Base-by-base conservation (phyloP, 2,113 vertebrate species). In the Rhodinocichla rosea region DNA sequence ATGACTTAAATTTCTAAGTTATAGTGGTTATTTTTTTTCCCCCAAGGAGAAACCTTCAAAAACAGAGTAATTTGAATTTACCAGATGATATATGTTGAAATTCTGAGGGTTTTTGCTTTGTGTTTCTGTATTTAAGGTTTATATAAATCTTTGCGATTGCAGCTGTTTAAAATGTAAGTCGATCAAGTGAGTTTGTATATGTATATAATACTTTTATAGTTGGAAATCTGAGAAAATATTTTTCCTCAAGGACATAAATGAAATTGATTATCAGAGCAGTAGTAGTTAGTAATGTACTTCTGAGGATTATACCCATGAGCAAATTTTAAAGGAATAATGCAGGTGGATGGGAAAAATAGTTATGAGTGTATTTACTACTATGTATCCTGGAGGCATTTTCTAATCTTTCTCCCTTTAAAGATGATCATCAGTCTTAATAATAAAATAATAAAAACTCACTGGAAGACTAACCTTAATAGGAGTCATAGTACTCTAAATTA, bases 391-490 rank as follows among this genome's bases (percentile, higher is more conserved):
- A 40, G 87, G 76, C 55, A 35, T 69, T 89, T 94, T 82, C 69
- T 60, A 80, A 65, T 69, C 16, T 87, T 60, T 26, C 45, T 81
- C 35, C 87, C 75, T 97, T 95, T 93, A 50, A 94, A 96, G 87
- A 63, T 95, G 42, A 95, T n/a, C 73, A 89, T 96, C 42, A 37
- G n/a, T 95, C 93, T 95, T 86, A 64, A 63, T 82, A 95, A 79
- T 71, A 92, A 93, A 92, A 94, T 88, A 95, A 75, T 81, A 88
- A 91, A 92, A 95, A 60, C 53, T 90, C 39, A 20, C 75, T 87
- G 64, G 45, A 40, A 84, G 16, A 83, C 92, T 95, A 94, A 91
- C 92, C 52, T 97, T 97, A 60, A 89, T 90, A 89, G 57, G 75
- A 85, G 63, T 90, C 26, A 83, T 30, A 84, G 63, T 71, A 84